Evolutionary conservation across 2,797 vertebrate species (phyloP).

Genomic region (Mus caroli): DNA sequence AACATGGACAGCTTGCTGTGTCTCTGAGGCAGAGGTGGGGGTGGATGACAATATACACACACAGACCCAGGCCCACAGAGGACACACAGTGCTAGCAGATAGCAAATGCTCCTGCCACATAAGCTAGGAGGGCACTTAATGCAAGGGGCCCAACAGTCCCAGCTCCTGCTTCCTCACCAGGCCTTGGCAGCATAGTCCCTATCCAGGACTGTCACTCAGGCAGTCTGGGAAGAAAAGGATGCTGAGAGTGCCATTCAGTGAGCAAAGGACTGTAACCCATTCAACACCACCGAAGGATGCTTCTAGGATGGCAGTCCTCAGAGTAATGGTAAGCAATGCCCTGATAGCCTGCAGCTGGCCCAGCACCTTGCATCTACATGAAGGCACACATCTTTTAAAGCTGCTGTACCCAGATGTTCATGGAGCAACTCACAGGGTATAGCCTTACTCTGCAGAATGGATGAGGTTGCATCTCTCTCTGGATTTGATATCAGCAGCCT

Average conservation of each 20-base stretch:
- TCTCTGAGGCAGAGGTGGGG: background rate
- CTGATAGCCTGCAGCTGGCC: fast-evolving
- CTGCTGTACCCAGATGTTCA: fast-evolving
- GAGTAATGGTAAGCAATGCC: fast-evolving
- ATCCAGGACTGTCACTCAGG: background rate
- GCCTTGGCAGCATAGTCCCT: background rate
- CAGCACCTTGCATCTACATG: background rate
- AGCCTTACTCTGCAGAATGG: background rate
- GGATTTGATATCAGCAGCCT: background rate
- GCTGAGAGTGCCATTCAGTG: background rate
- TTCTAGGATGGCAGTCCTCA: fast-evolving
- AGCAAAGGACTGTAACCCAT: background rate
- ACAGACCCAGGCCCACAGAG: background rate
- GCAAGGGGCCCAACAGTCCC: background rate
- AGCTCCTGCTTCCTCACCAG: background rate
- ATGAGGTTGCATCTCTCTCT: background rate
- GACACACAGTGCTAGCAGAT: background rate
- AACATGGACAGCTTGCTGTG: background rate
- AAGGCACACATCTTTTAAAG: fast-evolving
- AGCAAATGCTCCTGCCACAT: background rate
- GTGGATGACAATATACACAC: background rate
- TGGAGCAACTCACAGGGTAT: fast-evolving
- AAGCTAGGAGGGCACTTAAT: background rate
- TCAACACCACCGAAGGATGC: background rate
- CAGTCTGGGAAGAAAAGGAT: background rate